Base-by-base conservation (phyloP, 2,888 invertebrate genomes). In the Brachyopa scutellaris region DNA sequence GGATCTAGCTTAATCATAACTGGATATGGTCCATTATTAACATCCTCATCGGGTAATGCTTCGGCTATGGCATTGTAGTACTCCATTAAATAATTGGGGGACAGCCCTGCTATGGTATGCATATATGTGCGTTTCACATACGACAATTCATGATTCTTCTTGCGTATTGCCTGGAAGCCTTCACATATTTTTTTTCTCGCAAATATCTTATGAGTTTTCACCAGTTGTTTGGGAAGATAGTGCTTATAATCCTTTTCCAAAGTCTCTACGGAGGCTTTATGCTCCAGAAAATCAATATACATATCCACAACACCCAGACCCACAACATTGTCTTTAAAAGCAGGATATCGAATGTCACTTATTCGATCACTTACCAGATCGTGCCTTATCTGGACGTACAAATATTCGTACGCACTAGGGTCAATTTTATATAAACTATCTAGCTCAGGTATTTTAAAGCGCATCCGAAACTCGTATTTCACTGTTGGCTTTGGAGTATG, bases 291-390 rank as follows among this genome's bases (percentile, higher is more conserved):
- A 36, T 95, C 95, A 85, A 97, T 93, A 77, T 93, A 95, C 96
- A 97, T 97, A 89, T 97, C 97, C 59, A 95, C 93, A 66, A 97
- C 96, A 7, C 96, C 96, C 59, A 97, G 91, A 0, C 97, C 97
- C 64, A 97, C 91, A 1, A 97, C 92, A 89, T 96, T 95, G 74
- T 94, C 92, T 87, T 95, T 95, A 86, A 94, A 93, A 73, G 94
- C 94, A 61, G 95, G 95, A 89, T 95, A 96, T 77, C 94, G 92
- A 76, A 96, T 94, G 88, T 96, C 96, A 5, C 94, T 93, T 84
- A 97, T 94, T 87, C 93, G 94, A 87, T 95, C 95, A 66, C 95
- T 93, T 74, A 96, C 92, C 47, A 97, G 94, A 92, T 97, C 97
- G 87, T 93, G 92, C 26, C 96, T 92, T 45, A 95, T 95, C 93